Evolutionary conservation across 1,140 invertebrate species (phyloP).

Genomic region (Drosophila jambulina): DNA sequence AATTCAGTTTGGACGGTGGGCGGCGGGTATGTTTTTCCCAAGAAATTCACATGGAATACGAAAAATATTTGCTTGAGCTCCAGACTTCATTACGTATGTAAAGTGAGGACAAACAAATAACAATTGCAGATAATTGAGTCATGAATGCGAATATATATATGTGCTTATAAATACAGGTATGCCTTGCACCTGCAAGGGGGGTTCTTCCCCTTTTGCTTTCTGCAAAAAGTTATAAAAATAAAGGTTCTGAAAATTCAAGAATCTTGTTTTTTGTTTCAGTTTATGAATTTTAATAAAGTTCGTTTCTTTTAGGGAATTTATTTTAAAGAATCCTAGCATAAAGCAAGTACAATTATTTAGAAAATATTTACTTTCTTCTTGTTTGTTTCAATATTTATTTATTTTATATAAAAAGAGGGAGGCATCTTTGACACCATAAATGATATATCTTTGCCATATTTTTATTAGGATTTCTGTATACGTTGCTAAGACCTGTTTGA

Average conservation of each 20-base stretch:
- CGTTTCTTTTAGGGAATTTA: background rate
- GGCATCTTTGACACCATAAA: background rate
- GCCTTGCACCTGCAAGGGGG: background rate
- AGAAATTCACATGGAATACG: constrained; percentile 18
- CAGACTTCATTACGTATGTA: constrained; percentile 37
- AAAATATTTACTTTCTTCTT: background rate
- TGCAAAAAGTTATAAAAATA: background rate
- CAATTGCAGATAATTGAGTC: constrained; percentile 33
- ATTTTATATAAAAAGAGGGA: background rate
- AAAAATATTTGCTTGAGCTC: constrained; percentile 28
- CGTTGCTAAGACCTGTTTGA: background rate
- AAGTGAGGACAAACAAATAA: constrained; percentile 28
- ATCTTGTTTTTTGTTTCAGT: background rate
- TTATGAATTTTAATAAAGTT: background rate
- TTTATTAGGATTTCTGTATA: background rate
- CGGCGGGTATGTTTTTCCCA: background rate
- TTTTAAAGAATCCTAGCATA: no score
- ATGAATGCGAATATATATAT: constrained; percentile 24
- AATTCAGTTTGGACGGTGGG: constrained; percentile 20
- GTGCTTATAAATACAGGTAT: constrained; percentile 1
- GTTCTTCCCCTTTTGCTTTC: background rate
- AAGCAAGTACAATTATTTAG: no score
- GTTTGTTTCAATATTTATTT: no score
- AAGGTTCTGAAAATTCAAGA: background rate
- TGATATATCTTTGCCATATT: background rate